Evolutionary conservation across 2,888 invertebrate species (phyloP).

Genomic region (Drosophila nr. medialis): DNA sequence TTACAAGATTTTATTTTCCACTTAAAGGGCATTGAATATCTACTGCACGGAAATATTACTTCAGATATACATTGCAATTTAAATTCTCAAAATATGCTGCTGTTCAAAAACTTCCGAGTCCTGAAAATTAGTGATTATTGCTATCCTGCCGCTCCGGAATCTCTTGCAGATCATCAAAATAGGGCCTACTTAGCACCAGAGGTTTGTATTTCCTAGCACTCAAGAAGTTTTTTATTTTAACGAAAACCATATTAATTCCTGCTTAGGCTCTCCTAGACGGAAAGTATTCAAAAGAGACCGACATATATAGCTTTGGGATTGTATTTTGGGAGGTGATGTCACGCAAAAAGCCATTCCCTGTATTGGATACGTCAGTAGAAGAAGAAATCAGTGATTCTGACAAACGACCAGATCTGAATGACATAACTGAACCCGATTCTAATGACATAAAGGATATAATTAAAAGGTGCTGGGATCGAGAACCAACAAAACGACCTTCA

Average conservation of each 20-base stretch:
- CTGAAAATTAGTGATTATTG: slow-evolving; percentile 8
- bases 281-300: neutral
- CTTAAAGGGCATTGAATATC: neutral
- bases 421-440: neutral
- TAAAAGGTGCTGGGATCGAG: neutral
- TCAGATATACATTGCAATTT: slow-evolving; percentile 1
- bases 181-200: slow-evolving; percentile 6
- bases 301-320: slow-evolving; percentile 11
- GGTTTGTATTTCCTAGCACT: neutral
- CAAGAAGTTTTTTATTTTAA: neutral
- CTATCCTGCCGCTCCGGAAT: neutral
- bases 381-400: neutral
- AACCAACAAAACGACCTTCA: neutral
- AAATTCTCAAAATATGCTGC: slow-evolving; percentile 7
- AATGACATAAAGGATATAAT: neutral
- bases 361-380: neutral
- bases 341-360: slow-evolving; percentile 8
- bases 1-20: neutral
- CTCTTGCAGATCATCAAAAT: neutral
- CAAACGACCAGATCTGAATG: neutral
- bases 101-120: neutral
- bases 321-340: neutral
- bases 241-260: neutral
- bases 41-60: neutral
- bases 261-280: neutral